phyloP scores from a whole-genome alignment of 2,797 vertebrate genomes.

The Gambusia yucatana region DNA sequence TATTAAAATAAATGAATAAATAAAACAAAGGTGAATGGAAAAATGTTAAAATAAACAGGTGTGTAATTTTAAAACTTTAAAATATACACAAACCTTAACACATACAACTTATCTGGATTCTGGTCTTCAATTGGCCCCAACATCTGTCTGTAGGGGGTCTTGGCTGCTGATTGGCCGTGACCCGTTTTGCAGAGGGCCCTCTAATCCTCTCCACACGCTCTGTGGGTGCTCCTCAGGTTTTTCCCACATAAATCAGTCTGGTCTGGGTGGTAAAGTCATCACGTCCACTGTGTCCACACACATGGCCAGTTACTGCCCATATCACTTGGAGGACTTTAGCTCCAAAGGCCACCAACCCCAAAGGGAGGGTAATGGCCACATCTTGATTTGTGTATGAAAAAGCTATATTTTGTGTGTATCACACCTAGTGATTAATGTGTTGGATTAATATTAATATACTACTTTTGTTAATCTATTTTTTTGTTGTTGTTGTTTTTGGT shows the following conservation, averaged over 20 bases:
- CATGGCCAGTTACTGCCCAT: conserved; percentile 74
- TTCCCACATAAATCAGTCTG: conserved; percentile 87
- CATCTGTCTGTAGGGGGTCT: conserved; percentile 72
- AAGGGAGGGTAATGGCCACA: conserved; percentile 28
- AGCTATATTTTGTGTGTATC: neutral
- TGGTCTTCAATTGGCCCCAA: conserved; percentile 71
- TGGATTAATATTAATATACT: neutral
- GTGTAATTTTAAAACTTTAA: neutral
- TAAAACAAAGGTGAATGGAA: no score
- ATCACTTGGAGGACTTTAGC: conserved; percentile 63
- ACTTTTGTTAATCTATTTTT: neutral
- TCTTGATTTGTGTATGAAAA: neutral
- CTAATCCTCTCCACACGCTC: conserved; percentile 84
- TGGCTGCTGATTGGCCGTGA: conserved; percentile 79
- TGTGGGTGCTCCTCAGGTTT: conserved; percentile 75
- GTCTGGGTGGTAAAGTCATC: conserved; percentile 86
- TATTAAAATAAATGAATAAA: neutral
- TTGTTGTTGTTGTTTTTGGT: neutral
- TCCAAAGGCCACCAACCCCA: conserved; percentile 57
- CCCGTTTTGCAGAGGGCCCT: conserved; percentile 71
- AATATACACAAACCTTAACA: neutral
- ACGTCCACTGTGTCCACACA: conserved; percentile 76
- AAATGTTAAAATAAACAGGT: no score
- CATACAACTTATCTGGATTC: conserved; percentile 30
- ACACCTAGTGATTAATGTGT: neutral